These are phyloP conservation scores for Ctenoplectra terminalis DNA, from an alignment of 1,140 invertebrate genomes.

Conservation along the genomic window DNA sequence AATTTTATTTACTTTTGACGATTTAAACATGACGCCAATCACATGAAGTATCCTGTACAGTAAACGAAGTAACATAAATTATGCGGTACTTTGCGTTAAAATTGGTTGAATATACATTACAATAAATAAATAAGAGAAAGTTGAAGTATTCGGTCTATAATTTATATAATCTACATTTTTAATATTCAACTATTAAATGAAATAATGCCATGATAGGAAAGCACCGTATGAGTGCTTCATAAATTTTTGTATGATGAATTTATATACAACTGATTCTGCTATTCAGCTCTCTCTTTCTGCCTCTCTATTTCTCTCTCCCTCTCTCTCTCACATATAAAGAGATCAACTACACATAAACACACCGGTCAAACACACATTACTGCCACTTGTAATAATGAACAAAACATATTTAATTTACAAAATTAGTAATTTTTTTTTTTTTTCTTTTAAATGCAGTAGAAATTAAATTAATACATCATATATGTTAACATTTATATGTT, in stretches of 20 bases:
- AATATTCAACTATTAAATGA: slow-evolving; percentile 19
- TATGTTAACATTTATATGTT: slow-evolving; percentile 13
- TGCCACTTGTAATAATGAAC: slow-evolving; percentile 41
- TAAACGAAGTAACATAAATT: slow-evolving; percentile 54
- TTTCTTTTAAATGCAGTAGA: slow-evolving; percentile 4
- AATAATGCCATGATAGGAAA: background rate
- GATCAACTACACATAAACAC: slow-evolving; percentile 41
- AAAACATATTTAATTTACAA: slow-evolving; percentile 39
- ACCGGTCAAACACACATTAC: slow-evolving; percentile 47
- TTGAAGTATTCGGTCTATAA: slow-evolving; percentile 50
- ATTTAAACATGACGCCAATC: slow-evolving; percentile 56
- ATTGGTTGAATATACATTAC: slow-evolving; percentile 44
- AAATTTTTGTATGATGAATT: slow-evolving; percentile 16
- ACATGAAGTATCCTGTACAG: slow-evolving; percentile 52
- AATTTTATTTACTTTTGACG: slow-evolving; percentile 62
- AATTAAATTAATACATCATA: slow-evolving; percentile 32
- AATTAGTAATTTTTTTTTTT: slow-evolving; percentile 29
- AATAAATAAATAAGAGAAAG: slow-evolving; percentile 63
- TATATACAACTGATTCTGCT: slow-evolving; percentile 12
- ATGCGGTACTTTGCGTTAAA: slow-evolving; percentile 32
- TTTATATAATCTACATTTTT: slow-evolving; percentile 28
- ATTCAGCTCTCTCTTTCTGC: slow-evolving; percentile 40
- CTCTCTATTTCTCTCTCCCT: slow-evolving; percentile 11
- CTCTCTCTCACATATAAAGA: slow-evolving; percentile 19
- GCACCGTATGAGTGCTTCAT: slow-evolving; percentile 19